A percentile compares a stretch with the other conserved stretches of the same genome.
Evolutionary conservation across 2,888 invertebrate species (phyloP).

Genomic region (Achlya flavicornis): DNA sequence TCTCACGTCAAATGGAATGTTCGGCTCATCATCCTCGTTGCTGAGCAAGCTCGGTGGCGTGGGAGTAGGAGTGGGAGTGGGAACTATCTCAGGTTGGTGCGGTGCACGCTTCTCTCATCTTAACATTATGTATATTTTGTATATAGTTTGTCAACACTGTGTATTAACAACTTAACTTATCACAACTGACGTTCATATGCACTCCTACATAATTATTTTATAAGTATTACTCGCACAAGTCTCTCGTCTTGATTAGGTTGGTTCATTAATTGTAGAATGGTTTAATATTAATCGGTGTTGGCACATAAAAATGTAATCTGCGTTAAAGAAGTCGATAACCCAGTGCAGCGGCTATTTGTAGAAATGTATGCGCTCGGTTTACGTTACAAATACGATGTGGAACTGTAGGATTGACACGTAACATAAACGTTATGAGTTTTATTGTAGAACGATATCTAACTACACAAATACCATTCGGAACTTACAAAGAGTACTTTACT

Average conservation of each 20-base stretch:
- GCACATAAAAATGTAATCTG: background rate
- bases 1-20: constrained; percentile 88
- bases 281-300: background rate
- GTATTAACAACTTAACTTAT: constrained; percentile 14
- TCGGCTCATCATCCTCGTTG: constrained; percentile 89
- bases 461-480: background rate
- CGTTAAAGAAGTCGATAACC: constrained; percentile 5
- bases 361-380: background rate
- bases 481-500: background rate
- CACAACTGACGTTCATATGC: background rate
- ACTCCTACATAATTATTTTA: background rate
- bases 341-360: background rate
- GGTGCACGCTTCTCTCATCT: constrained; percentile 22
- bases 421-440: background rate
- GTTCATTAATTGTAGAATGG: background rate
- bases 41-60: constrained; percentile 81
- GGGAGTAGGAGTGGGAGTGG: constrained; percentile 60
- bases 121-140: constrained; percentile 25
- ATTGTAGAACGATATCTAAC: background rate
- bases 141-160: constrained; percentile 23
- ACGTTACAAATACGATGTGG: constrained; percentile 1
- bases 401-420: background rate
- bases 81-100: constrained; percentile 79
- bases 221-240: background rate
- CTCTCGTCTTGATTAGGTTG: background rate